Evolutionary conservation across 2,888 invertebrate species (phyloP).

Genomic region (Thereva nobilitata): DNA sequence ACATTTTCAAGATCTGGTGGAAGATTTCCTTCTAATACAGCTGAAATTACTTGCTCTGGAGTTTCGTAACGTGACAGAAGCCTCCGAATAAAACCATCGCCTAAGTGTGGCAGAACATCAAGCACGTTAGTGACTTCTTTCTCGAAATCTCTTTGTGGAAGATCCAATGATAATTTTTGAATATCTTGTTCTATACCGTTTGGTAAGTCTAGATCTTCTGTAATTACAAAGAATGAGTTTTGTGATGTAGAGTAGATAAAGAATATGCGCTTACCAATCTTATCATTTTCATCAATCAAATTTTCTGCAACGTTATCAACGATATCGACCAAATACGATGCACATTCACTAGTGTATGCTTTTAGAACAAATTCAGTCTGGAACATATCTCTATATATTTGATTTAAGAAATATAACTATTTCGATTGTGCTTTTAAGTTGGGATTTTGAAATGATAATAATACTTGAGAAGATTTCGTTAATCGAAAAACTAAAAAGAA

Average conservation of each 20-base stretch:
- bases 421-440: no score
- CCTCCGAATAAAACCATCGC: slow-evolving; percentile 73
- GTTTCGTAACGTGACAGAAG: slow-evolving; percentile 78
- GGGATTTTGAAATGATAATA: no score
- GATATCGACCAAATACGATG: slow-evolving; percentile 38
- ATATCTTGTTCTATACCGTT: slow-evolving; percentile 9
- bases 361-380: slow-evolving; percentile 50
- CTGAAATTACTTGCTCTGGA: slow-evolving; percentile 77
- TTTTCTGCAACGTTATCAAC: slow-evolving; percentile 28
- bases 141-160: slow-evolving; percentile 52
- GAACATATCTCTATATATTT: slow-evolving; percentile 41
- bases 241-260: neutral
- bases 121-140: slow-evolving; percentile 57
- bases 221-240: neutral
- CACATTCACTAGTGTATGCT: slow-evolving; percentile 48
- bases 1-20: slow-evolving; percentile 54
- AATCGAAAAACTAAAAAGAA: no score
- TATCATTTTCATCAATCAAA: slow-evolving; percentile 24
- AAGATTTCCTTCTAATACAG: slow-evolving; percentile 72
- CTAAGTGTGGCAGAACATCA: slow-evolving; percentile 76
- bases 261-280: neutral
- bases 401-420: slow-evolving; percentile 1
- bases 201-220: neutral
- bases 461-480: no score
- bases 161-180: neutral